phyloP scores from a whole-genome alignment of 2,888 invertebrate genomes.

The Tetrapedia diversipes region DNA sequence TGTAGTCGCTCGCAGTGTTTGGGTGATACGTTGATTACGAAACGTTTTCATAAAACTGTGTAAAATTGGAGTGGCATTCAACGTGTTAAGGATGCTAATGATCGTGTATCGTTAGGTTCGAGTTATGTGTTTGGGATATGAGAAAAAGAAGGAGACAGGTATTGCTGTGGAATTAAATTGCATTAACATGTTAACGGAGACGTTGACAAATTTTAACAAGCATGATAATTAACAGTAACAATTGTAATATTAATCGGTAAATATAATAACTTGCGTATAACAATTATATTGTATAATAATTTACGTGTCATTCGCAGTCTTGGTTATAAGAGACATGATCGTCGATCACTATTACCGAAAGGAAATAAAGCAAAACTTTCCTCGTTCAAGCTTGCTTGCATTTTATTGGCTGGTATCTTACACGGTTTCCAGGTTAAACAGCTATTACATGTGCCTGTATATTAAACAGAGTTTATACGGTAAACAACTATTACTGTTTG shows the following conservation, averaged over 20 bases:
- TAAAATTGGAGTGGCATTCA: too few species aligned
- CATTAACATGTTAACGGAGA: too few species aligned
- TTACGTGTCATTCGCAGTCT: background rate
- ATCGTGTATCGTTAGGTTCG: too few species aligned
- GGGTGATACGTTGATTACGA: background rate
- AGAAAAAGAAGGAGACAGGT: background rate
- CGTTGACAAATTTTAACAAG: too few species aligned
- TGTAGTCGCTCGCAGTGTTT: background rate
- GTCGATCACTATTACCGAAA: background rate
- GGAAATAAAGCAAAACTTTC: too few species aligned
- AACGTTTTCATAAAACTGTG: too few species aligned
- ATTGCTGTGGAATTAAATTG: background rate
- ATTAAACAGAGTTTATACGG: slow-evolving; percentile 13
- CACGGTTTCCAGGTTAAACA: background rate
- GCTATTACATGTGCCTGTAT: background rate
- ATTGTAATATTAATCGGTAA: too few species aligned
- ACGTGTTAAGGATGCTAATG: too few species aligned
- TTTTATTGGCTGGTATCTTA: background rate
- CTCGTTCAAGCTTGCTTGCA: background rate
- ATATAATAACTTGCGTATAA: too few species aligned
- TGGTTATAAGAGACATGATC: background rate
- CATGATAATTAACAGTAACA: too few species aligned
- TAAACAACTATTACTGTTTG: background rate
- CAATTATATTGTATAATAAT: too few species aligned
- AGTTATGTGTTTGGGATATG: too few species aligned